Evolutionary conservation across 2,797 vertebrate species (phyloP).

Genomic region (Danio albolineatus): DNA sequence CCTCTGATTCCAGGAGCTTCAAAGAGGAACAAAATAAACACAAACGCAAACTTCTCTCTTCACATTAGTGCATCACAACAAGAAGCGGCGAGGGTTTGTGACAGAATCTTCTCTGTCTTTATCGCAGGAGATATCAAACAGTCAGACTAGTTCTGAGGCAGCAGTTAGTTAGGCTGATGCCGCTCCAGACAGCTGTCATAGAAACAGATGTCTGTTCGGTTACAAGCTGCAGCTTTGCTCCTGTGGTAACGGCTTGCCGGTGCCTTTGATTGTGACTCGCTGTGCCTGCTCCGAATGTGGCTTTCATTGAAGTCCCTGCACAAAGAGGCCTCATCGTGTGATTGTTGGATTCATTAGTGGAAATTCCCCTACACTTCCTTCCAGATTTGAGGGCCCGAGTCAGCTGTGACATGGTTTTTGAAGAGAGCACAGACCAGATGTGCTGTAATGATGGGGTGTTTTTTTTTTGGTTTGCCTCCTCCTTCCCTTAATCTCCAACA

Average conservation of each 20-base stretch:
- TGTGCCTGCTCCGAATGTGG: slow-evolving; percentile 58
- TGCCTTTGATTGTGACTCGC: slow-evolving; percentile 66
- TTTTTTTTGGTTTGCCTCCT: slow-evolving; percentile 50
- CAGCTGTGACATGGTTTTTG: slow-evolving; percentile 61
- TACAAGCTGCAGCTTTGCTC: slow-evolving; percentile 65
- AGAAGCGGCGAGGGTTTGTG: slow-evolving; percentile 38
- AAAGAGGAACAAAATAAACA: slow-evolving; percentile 43
- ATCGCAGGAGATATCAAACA: slow-evolving; percentile 60
- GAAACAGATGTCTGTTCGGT: slow-evolving; percentile 71
- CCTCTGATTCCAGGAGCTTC: slow-evolving; percentile 43
- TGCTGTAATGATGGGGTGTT: slow-evolving; percentile 60
- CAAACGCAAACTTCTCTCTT: slow-evolving; percentile 52
- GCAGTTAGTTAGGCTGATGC: slow-evolving; percentile 66
- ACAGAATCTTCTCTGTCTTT: slow-evolving; percentile 47
- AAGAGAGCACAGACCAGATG: slow-evolving; percentile 62
- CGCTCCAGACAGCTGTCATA: slow-evolving; percentile 71
- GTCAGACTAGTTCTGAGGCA: slow-evolving; percentile 61
- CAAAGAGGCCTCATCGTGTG: slow-evolving; percentile 59
- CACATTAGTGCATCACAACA: slow-evolving; percentile 57
- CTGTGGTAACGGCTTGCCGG: slow-evolving; percentile 55
- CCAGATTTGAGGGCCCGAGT: slow-evolving; percentile 60
- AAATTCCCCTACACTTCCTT: slow-evolving; percentile 60
- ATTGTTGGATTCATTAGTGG: slow-evolving; percentile 62
- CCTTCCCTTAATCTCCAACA: slow-evolving; percentile 49
- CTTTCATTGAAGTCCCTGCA: slow-evolving; percentile 63